phyloP scores from a whole-genome alignment of 1,140 invertebrate species.

The Oscheius sp. region DNA sequence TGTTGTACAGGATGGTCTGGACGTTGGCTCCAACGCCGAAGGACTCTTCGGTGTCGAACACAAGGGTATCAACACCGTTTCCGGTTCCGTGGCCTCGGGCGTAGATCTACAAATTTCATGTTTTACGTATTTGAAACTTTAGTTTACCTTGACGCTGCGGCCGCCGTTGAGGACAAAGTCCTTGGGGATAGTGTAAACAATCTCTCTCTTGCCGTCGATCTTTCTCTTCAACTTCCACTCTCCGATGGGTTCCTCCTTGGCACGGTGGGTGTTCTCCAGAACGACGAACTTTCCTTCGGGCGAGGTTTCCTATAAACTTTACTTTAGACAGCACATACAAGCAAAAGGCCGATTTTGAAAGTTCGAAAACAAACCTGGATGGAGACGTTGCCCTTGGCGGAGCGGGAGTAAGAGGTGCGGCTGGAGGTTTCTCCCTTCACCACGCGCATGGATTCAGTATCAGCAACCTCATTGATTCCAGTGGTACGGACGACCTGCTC shows the following conservation, averaged over 20 bases:
- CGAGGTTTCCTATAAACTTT: constrained; percentile 37
- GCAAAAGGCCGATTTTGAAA: constrained; percentile 22
- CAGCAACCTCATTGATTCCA: constrained; percentile 48
- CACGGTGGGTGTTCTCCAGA: constrained; percentile 58
- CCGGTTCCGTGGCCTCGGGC: constrained; percentile 51
- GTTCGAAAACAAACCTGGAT: constrained; percentile 49
- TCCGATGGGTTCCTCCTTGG: constrained; percentile 57
- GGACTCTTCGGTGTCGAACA: constrained; percentile 58
- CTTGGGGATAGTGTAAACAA: constrained; percentile 58
- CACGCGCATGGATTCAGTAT: constrained; percentile 57
- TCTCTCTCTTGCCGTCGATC: constrained; percentile 57
- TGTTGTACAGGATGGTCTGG: constrained; percentile 59
- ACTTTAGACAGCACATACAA: not conserved
- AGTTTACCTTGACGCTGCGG: constrained; percentile 53
- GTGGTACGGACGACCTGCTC: constrained; percentile 60
- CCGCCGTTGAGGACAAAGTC: constrained; percentile 56
- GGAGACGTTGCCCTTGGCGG: constrained; percentile 63
- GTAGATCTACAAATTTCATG: constrained; percentile 47
- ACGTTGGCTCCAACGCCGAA: constrained; percentile 59
- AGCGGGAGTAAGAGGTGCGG: constrained; percentile 66
- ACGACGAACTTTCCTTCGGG: constrained; percentile 46
- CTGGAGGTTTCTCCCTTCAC: constrained; percentile 65
- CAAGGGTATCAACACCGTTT: constrained; percentile 56
- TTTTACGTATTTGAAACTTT: constrained; percentile 5
- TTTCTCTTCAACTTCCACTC: constrained; percentile 60